Conservation (phyloP, 2,797 vertebrate species). For the Halcyon badia region DNA sequence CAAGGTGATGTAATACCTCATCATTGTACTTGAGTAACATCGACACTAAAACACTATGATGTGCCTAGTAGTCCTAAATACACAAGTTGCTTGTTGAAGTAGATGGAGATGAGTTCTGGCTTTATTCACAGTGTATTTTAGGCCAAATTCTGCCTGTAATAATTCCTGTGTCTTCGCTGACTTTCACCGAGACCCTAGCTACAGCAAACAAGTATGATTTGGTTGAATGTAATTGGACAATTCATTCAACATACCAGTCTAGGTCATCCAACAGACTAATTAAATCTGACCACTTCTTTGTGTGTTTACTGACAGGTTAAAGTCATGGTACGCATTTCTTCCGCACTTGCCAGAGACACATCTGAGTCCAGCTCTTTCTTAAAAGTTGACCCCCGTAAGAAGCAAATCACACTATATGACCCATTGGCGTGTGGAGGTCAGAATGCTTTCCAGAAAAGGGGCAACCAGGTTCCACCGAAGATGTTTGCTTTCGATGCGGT, state of each 20-base stretch:
- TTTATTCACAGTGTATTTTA: not conserved
- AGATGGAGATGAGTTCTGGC: not conserved
- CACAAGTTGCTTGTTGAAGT: not conserved
- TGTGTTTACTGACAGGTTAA: slow-evolving; percentile 86
- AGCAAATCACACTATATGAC: slow-evolving; percentile 91
- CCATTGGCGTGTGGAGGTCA: slow-evolving; percentile 83
- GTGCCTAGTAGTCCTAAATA: slow-evolving; percentile 33
- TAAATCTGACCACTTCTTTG: not conserved
- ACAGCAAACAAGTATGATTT: not conserved
- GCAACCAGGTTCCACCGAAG: slow-evolving; percentile 87
- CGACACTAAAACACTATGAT: not conserved
- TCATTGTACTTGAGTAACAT: not conserved
- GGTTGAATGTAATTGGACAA: not conserved
- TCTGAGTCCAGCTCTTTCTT: slow-evolving; percentile 90
- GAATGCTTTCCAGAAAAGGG: slow-evolving; percentile 83
- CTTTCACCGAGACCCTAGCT: not conserved
- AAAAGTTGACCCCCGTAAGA: slow-evolving; percentile 91
- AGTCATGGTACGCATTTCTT: slow-evolving; percentile 93
- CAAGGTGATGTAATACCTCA: slow-evolving; percentile 12
- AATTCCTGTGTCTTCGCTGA: not conserved
- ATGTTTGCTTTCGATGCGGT: slow-evolving; percentile 93
- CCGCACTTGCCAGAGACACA: slow-evolving; percentile 79
- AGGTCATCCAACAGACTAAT: not conserved
- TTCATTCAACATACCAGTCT: not conserved
- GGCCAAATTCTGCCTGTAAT: not conserved